Evolutionary conservation across 2,888 invertebrate species (phyloP), one percentile per base, ranked within the genome.

Genomic region (Strigamia transsilvanica): DNA sequence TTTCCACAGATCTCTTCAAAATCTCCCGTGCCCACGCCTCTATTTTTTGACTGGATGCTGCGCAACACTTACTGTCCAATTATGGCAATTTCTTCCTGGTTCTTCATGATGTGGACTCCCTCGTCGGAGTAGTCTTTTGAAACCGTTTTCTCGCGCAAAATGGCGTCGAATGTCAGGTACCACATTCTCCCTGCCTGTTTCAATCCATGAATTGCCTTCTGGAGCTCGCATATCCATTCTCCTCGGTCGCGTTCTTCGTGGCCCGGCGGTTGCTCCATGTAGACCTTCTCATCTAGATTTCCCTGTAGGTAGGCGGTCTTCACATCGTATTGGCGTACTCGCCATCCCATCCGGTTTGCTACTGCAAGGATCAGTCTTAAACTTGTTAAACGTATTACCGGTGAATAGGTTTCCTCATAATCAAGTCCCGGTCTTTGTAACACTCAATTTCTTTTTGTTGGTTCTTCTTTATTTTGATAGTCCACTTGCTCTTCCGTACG

Each of bases 391-490:
- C 56, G 80, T 0, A 82, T 80, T 5, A 83, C 83, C 0, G 83
- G 82, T 1, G 82, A 51, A 38, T 79, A 84, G n/a, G 83, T 81
- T 78, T 80, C 82, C 13, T 51, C 73, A 41, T 84, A 84, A 18
- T 84, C 82, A 2, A 82, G n/a, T 5, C 82, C 83, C 7, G 79
- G 46, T n/a, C 81, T 27, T 51, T 83, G 84, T 83, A 84, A 5
- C 79, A 42, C 23, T 81, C 73, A 9, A 79, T 46, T 15, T 21
- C 38, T 10, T 81, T 82, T 51, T 83, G 83, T 46, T 80, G 83
- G 80, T 83, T 78, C 46, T 56, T 46, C 42, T 84, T 84, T 4
- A 83, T 42, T 27, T 56, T 73, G 73, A 46, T 84, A 21, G 84
- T 81, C 83, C 83, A 84, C 42, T 80, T 10, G 13, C 7, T 7